These are phyloP conservation scores for Drosophila monieri DNA, from an alignment of 2,888 invertebrate species.

Conservation along the genomic window DNA sequence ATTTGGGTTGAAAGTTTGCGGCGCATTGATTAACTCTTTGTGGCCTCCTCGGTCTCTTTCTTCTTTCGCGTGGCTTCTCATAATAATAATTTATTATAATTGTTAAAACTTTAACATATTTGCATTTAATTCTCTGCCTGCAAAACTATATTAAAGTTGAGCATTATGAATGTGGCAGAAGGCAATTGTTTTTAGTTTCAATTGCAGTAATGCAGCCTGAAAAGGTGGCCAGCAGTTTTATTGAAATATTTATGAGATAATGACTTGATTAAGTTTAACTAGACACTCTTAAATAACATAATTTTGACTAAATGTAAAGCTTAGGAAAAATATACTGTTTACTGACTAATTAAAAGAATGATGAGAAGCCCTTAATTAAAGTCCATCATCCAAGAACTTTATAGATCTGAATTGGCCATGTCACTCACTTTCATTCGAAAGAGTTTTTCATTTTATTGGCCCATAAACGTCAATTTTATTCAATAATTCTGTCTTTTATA, in stretches of 20 bases:
- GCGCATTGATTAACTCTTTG: conserved; percentile 71
- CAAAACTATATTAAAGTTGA: neutral
- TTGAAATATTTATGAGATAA: conserved; percentile 5
- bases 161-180: neutral
- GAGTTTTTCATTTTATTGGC: conserved; percentile 13
- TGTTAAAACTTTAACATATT: conserved; percentile 48
- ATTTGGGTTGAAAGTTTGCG: conserved; percentile 52
- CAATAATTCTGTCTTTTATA: conserved; percentile 42
- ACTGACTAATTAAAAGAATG: conserved; percentile 12
- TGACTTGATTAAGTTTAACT: neutral
- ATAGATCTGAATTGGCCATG: neutral
- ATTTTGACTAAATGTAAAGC: neutral
- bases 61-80: conserved; percentile 10
- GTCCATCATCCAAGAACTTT: neutral
- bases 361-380: no score
- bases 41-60: conserved; percentile 26
- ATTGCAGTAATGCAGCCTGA: neutral
- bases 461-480: conserved; percentile 34
- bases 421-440: conserved; percentile 10
- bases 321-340: neutral
- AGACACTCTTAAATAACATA: neutral
- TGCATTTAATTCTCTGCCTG: conserved; percentile 43
- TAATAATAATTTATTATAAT: conserved; percentile 52
- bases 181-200: neutral
- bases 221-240: neutral